Evolutionary conservation across 2,888 invertebrate genomes (phyloP).

Genomic region (Aplocera efformata): DNA sequence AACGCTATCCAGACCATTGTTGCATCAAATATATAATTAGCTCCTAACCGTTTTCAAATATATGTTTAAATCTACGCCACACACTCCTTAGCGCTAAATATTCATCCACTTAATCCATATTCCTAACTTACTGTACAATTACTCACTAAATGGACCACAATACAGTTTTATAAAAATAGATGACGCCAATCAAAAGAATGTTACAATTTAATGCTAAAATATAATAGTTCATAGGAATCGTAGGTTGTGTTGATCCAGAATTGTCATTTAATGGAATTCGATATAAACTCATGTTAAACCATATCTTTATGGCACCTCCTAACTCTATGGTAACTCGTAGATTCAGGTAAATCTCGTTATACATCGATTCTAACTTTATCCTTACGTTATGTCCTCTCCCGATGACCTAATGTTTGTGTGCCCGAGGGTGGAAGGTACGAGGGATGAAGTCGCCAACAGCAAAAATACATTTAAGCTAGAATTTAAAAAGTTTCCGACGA

Average conservation of each 20-base stretch:
- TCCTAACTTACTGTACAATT: slow-evolving; percentile 44
- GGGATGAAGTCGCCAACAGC: not conserved
- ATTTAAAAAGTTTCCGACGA: not conserved
- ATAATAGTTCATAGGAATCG: no score
- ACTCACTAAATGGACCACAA: slow-evolving; percentile 39
- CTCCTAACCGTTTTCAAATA: slow-evolving; percentile 29
- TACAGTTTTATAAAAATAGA: slow-evolving; percentile 38
- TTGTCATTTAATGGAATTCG: slow-evolving; percentile 3
- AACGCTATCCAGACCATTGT: slow-evolving; percentile 11
- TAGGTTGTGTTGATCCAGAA: no score
- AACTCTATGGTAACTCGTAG: slow-evolving; percentile 72
- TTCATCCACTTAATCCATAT: slow-evolving; percentile 1
- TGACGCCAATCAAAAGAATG: slow-evolving; percentile 32
- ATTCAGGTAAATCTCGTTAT: slow-evolving; percentile 52
- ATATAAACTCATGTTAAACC: slow-evolving; percentile 32
- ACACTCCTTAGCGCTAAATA: no score
- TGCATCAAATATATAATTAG: slow-evolving; percentile 15
- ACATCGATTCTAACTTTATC: slow-evolving; percentile 18
- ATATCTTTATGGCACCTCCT: slow-evolving; percentile 72
- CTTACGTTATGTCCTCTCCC: slow-evolving; percentile 45
- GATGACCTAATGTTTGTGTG: slow-evolving; percentile 27
- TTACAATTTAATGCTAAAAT: no score
- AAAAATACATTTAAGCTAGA: not conserved
- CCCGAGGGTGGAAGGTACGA: slow-evolving; percentile 5
- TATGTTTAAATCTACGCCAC: no score